Conservation (phyloP, 2,113 vertebrate genomes). For the Edolisoma coerulescens region DNA sequence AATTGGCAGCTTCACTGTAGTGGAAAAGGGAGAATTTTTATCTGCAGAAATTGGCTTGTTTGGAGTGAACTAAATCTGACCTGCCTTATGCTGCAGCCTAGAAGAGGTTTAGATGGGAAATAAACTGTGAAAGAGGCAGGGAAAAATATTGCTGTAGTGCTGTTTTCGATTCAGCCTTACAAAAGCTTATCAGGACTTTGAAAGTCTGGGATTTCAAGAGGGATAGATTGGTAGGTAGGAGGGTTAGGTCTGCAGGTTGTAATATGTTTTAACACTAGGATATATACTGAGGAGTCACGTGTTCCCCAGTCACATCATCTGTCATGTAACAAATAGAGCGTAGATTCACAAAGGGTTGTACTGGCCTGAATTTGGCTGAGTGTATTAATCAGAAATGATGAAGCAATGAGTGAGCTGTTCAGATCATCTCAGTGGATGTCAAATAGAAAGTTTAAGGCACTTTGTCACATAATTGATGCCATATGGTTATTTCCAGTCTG, state of each 20-base stretch:
- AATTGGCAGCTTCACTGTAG: neutral
- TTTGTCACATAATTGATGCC: neutral
- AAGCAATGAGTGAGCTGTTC: neutral
- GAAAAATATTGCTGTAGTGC: neutral
- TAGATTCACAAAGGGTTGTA: neutral
- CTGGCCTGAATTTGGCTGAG: neutral
- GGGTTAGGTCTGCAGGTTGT: neutral
- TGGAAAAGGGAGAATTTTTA: neutral
- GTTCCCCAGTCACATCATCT: neutral
- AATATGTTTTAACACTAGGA: neutral
- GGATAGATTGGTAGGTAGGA: neutral
- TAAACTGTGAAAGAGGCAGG: neutral
- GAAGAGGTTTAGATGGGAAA: neutral
- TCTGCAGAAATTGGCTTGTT: neutral
- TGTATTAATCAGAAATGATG: constrained; percentile 27
- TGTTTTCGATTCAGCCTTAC: neutral
- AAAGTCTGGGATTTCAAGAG: neutral
- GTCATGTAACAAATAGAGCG: neutral
- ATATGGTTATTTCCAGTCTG: neutral
- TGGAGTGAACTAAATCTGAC: neutral
- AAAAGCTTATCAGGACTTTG: neutral
- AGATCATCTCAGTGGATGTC: neutral
- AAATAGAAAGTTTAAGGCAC: neutral
- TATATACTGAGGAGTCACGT: neutral
- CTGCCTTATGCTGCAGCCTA: neutral